A percentile compares a stretch with the other conserved stretches of the same genome.
phyloP scores from a whole-genome alignment of 2,113 vertebrate genomes.

The Pedionomus torquatus region DNA sequence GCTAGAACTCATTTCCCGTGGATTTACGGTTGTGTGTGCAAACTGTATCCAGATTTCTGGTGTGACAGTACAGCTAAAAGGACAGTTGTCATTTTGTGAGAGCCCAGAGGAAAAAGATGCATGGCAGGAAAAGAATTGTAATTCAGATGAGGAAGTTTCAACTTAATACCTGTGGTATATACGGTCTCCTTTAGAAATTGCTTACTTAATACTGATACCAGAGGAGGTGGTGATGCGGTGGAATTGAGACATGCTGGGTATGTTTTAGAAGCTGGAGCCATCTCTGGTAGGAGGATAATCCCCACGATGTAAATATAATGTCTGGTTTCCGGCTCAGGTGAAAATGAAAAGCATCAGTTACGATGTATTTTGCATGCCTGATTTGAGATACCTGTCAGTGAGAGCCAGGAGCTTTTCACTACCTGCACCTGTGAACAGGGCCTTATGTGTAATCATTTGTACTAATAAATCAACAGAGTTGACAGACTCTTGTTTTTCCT shows the following conservation, averaged over 20 bases:
- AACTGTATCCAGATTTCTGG: neutral
- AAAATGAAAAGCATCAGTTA: neutral
- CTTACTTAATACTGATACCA: neutral
- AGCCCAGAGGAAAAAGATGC: neutral
- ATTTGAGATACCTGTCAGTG: neutral
- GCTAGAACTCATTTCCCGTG: neutral
- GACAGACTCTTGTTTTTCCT: neutral
- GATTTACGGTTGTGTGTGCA: neutral
- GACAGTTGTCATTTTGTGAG: neutral
- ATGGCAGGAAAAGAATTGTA: neutral
- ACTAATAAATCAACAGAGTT: neutral
- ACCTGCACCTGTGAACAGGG: neutral
- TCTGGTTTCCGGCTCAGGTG: neutral
- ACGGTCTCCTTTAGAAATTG: neutral
- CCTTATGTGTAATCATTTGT: neutral
- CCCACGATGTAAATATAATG: neutral
- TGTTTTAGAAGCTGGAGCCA: neutral
- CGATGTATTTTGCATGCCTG: neutral
- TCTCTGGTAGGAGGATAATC: neutral
- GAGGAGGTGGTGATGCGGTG: neutral
- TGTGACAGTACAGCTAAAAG: neutral
- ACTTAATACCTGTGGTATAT: neutral
- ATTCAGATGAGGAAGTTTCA: neutral
- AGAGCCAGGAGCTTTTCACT: neutral
- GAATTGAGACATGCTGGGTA: neutral